Evolutionary conservation across 1,140 invertebrate species (phyloP).

Genomic region (Platorchestia sp.): DNA sequence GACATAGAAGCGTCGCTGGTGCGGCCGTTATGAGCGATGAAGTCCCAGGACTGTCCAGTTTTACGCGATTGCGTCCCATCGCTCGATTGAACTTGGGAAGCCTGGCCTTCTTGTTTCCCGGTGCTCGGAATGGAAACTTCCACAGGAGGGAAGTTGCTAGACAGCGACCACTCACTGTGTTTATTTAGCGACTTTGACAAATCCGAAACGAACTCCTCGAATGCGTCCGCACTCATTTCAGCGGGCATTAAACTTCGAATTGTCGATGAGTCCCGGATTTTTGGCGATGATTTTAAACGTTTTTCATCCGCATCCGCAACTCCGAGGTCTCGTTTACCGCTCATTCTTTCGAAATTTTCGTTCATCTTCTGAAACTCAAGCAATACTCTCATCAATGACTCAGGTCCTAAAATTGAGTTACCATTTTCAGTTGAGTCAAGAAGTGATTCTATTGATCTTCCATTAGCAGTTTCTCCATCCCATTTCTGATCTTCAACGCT

Average conservation of each 20-base stretch:
- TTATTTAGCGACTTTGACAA: constrained; percentile 22
- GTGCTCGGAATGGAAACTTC: constrained; percentile 1
- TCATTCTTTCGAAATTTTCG: neutral
- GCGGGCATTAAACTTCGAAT: neutral
- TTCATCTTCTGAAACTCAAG: neutral
- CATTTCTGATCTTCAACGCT: neutral
- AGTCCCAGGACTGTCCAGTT: neutral
- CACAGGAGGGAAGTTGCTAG: constrained; percentile 26
- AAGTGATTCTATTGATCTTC: neutral
- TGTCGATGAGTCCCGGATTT: neutral
- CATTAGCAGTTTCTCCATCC: neutral
- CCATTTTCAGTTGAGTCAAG: neutral
- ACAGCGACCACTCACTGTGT: constrained; percentile 21
- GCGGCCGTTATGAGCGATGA: constrained; percentile 21
- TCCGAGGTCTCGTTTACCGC: neutral
- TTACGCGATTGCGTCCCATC: constrained; percentile 34
- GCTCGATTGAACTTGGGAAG: constrained; percentile 22
- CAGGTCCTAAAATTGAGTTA: neutral
- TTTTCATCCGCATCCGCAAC: neutral
- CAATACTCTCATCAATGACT: neutral
- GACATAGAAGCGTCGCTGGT: neutral
- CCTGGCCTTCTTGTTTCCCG: neutral
- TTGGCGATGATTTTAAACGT: too few relatives aligned
- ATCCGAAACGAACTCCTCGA: constrained; percentile 27
- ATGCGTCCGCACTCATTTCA: neutral